These are phyloP conservation scores for Enoplosus armatus DNA, from an alignment of 2,797 vertebrate species.

Conservation along the genomic window DNA sequence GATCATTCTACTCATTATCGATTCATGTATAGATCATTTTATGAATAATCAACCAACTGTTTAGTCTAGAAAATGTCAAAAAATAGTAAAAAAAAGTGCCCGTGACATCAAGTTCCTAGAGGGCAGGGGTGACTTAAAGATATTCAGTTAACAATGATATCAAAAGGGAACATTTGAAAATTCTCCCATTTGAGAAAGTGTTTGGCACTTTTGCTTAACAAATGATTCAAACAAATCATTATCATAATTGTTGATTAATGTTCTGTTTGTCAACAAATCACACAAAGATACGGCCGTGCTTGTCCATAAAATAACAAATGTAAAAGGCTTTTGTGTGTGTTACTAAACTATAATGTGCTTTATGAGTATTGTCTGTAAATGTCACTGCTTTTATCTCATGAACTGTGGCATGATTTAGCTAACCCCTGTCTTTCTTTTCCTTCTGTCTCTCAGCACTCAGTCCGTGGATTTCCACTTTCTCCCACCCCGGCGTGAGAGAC, in stretches of 20 bases:
- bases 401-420: conserved; percentile 13
- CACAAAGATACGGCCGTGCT: neutral
- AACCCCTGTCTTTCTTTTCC: conserved; percentile 14
- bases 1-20: neutral
- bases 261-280: neutral
- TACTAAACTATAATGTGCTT: neutral
- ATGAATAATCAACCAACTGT: neutral
- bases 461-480: conserved; percentile 95
- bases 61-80: neutral
- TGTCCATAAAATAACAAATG: neutral
- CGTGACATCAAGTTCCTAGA: neutral
- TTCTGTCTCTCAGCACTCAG: conserved; percentile 87
- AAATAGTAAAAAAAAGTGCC: neutral
- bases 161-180: neutral
- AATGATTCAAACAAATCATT: neutral
- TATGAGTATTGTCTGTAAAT: conserved; percentile 17
- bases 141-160: neutral
- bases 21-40: neutral
- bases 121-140: neutral
- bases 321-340: neutral
- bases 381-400: conserved; percentile 30
- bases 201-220: neutral
- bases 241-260: neutral
- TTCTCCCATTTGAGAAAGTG: neutral
- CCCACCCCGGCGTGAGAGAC: conserved; percentile 90